Evolutionary conservation across 2,888 invertebrate genomes (phyloP).

Genomic region (Bombylius discolor): DNA sequence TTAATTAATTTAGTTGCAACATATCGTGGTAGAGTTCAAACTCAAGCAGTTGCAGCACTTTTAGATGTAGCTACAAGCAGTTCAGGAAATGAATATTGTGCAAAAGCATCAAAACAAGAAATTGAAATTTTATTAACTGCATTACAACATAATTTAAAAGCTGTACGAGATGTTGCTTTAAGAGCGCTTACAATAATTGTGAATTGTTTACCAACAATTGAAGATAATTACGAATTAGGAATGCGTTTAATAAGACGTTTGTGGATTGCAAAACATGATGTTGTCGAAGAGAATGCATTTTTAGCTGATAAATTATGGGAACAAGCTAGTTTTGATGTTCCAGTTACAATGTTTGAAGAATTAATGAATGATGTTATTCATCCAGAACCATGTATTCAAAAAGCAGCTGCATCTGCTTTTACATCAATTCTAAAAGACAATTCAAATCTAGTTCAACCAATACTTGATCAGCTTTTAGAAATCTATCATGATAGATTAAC

Average conservation of each 20-base stretch:
- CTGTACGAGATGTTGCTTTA: conserved; percentile 67
- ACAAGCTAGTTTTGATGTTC: conserved; percentile 39
- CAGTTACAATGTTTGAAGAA: conserved; percentile 34
- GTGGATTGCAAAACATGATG: conserved; percentile 75
- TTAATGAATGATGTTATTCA: conserved; percentile 60
- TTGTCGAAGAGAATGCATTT: conserved; percentile 56
- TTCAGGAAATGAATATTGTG: conserved; percentile 52
- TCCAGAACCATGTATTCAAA: conserved; percentile 68
- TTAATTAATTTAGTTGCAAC: conserved; percentile 63
- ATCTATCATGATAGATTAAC: conserved; percentile 65
- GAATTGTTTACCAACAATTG: conserved; percentile 47
- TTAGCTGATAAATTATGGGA: conserved; percentile 53
- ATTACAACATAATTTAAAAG: conserved; percentile 55
- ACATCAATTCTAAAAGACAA: conserved; percentile 51
- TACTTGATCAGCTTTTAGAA: conserved; percentile 52
- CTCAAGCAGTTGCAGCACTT: conserved; percentile 65
- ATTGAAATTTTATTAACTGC: conserved; percentile 62
- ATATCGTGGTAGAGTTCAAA: conserved; percentile 57
- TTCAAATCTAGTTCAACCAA: conserved; percentile 39
- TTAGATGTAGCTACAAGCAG: conserved; percentile 65
- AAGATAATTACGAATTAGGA: conserved; percentile 44
- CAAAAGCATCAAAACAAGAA: conserved; percentile 52
- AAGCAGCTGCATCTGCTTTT: conserved; percentile 68
- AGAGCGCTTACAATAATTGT: conserved; percentile 54
- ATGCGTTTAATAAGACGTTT: conserved; percentile 56